Percentiles rank a stretch among this genome's conserved stretches.
phyloP scores from a whole-genome alignment of 2,113 vertebrate genomes.

The Grammomys surdaster region DNA sequence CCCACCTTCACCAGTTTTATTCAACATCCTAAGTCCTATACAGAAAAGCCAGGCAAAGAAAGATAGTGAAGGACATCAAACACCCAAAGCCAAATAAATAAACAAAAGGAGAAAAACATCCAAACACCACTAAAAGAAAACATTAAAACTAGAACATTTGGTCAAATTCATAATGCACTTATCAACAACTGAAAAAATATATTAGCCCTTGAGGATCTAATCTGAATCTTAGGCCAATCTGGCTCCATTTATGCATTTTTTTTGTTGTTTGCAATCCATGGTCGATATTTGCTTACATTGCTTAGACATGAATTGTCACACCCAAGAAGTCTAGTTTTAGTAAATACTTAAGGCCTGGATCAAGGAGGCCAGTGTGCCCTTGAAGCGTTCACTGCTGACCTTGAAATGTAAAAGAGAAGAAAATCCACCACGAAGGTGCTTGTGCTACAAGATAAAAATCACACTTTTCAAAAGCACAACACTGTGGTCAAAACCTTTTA shows the following conservation, averaged over 20 bases:
- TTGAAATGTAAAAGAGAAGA: background rate
- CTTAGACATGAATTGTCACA: background rate
- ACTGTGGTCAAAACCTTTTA: background rate
- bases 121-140: background rate
- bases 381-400: background rate
- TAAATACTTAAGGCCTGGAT: background rate
- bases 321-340: background rate
- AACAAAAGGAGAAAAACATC: background rate
- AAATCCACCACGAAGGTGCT: background rate
- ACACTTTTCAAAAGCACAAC: background rate
- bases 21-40: background rate
- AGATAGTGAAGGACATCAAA: background rate
- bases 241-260: background rate
- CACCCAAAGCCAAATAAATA: background rate
- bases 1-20: background rate
- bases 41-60: background rate
- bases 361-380: background rate
- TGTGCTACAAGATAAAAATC: background rate
- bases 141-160: background rate
- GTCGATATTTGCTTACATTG: no score
- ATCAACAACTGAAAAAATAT: constrained; percentile 36
- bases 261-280: background rate
- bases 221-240: background rate
- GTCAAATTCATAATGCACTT: background rate
- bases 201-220: background rate